Evolutionary conservation across 2,888 invertebrate species (phyloP), one percentile per base, ranked within the genome.

Genomic region (Odontomyia ornata): DNA sequence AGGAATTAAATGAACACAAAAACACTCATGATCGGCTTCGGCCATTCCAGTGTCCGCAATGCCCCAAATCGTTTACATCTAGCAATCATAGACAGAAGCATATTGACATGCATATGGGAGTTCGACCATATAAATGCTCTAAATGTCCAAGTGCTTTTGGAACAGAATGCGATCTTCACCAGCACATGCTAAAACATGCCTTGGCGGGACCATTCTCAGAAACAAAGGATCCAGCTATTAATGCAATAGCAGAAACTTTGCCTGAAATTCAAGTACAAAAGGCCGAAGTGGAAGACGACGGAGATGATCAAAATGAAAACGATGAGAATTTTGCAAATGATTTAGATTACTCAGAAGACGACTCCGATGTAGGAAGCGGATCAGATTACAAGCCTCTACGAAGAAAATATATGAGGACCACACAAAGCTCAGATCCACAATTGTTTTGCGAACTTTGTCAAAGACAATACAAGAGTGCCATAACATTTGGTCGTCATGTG

Each of bases 191-290:
- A 13, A 77, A 60, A n/a, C 77, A 77, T 62, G 57, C 77, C 79
- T 36, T 81, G 80, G 25, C 76, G 52, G n/a, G 60, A 77, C 5
- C 80, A 80, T 62, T 80, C n/a, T n/a, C n/a, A n/a, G n/a, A n/a
- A n/a, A n/a, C n/a, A n/a, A n/a, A n/a, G n/a, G n/a, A n/a, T n/a
- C n/a, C n/a, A n/a, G n/a, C n/a, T n/a, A n/a, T n/a, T n/a, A n/a
- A n/a, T n/a, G n/a, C n/a, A n/a, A n/a, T n/a, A n/a, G n/a, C n/a
- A n/a, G n/a, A n/a, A n/a, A n/a, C n/a, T n/a, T n/a, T n/a, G n/a
- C n/a, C n/a, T n/a, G n/a, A n/a, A n/a, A n/a, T n/a, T n/a, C n/a
- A n/a, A n/a, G n/a, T n/a, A n/a, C n/a, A n/a, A n/a, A n/a, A n/a
- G n/a, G n/a, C n/a, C n/a, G n/a, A n/a, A n/a, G n/a, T n/a, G n/a